A percentile compares a stretch with the other conserved stretches of the same genome.
Evolutionary conservation across 2,797 vertebrate genomes (phyloP).

Genomic region (Aldrovandia affinis): DNA sequence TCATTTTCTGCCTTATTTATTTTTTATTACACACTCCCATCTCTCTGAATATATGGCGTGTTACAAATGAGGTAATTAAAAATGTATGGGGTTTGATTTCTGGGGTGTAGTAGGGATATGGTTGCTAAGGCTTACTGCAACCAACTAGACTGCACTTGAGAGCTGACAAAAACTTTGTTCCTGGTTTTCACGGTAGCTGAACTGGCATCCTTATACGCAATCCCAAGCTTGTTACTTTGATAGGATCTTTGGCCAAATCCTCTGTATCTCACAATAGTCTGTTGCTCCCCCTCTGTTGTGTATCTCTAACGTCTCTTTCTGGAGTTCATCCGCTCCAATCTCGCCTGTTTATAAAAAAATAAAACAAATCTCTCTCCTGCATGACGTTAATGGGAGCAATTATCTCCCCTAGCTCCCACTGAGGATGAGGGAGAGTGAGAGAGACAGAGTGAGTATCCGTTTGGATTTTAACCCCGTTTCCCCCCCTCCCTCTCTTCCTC

Average conservation of each 20-base stretch:
- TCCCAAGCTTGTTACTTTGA: neutral
- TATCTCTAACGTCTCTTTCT: conserved; percentile 52
- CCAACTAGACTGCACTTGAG: neutral
- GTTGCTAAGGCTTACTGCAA: neutral
- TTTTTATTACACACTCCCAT: neutral
- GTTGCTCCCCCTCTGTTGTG: conserved; percentile 36
- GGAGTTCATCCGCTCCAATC: conserved; percentile 29
- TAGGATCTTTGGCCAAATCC: conserved; percentile 31
- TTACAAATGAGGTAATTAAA: neutral
- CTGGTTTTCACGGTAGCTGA: neutral
- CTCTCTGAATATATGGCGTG: neutral
- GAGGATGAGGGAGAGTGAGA: conserved; percentile 26
- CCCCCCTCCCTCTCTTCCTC: conserved; percentile 43
- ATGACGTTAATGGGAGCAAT: conserved; percentile 65
- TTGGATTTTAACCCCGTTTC: conserved; percentile 48
- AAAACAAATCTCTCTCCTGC: conserved; percentile 41
- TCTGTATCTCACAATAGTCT: conserved; percentile 43
- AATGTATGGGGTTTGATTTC: conserved; percentile 6
- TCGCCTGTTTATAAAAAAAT: conserved; percentile 22
- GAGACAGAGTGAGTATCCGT: conserved; percentile 52
- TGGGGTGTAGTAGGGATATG: conserved; percentile 12
- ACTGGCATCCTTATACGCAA: neutral
- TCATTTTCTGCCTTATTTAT: neutral
- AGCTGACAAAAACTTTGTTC: neutral
- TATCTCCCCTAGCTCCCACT: conserved; percentile 59